Evolutionary conservation across 2,888 invertebrate species (phyloP), one percentile per base, ranked within the genome.

Genomic region (Dicranocentrus wangi): DNA sequence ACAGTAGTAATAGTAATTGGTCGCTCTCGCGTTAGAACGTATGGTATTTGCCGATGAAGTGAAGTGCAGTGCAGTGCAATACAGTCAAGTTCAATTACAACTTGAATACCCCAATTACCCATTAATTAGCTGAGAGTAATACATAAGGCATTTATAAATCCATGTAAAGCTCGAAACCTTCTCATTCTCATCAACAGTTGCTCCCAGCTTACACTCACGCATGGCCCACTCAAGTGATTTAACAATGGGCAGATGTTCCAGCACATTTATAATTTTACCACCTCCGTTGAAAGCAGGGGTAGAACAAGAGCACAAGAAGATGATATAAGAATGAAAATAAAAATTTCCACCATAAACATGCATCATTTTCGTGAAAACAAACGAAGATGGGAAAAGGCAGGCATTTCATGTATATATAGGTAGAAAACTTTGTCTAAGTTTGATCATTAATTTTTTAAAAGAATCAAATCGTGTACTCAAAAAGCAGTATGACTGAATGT

Each of bases 361-460:
- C 42, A 15, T 43, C 60, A 42, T 58, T 43, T 25, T 17, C 32
- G 15, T 47, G 51, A 27, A 17, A 51, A 42, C 63, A 51, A 39
- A 28, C 51, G 60, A 43, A 72, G 72, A 72, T 72, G 72, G 51
- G 39, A 61, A 70, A 58, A 68, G 19, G 39, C 42, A 71, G 42
- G 39, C 42, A 71, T 32, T 60, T 58, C 58, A 63, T 32, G 3
- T 21, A 55, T 42, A n/a, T 21, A 55, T 42, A 23, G 61, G 32
- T 25, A n/a, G 42, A 55, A 66, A 75, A 27, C 23, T 65, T 21
- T 70, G 55, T 77, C 27, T 51, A 69, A 77, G 78, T 78, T 78
- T 78, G 78, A 78, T 78, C 78, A 78, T 78, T 78, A 78, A 69
- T 69, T 77, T 69, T 77, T 69, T 47, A 77, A 76, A 76, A 68